These are phyloP conservation scores for Chaitophorus viminalis DNA, from an alignment of 2,888 invertebrate genomes.

Conservation along the genomic window DNA sequence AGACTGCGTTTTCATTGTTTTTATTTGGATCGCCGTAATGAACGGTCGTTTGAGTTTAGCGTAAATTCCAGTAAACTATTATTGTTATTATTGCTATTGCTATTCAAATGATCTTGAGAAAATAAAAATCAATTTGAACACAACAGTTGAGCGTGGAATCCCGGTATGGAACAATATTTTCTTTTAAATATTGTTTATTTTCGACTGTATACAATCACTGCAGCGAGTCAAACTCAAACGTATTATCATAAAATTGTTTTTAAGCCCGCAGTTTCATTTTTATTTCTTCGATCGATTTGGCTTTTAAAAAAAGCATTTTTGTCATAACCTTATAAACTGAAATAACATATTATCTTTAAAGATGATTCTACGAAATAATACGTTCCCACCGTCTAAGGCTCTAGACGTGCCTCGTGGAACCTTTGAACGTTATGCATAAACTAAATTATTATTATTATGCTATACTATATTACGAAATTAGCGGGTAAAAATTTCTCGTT, in stretches of 20 bases:
- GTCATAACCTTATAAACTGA: background rate
- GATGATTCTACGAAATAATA: background rate
- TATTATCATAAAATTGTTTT: constrained; percentile 23
- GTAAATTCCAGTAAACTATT: background rate
- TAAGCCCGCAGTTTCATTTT: background rate
- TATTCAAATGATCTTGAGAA: constrained; percentile 17
- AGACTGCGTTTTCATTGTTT: background rate
- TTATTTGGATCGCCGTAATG: background rate
- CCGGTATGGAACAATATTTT: constrained; percentile 29
- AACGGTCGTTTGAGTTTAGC: background rate
- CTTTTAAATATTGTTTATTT: constrained; percentile 10
- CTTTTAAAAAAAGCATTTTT: background rate
- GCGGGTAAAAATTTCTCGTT: background rate
- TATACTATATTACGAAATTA: background rate
- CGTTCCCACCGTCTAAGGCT: background rate
- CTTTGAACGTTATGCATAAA: background rate
- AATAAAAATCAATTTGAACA: constrained; percentile 21
- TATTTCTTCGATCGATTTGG: background rate
- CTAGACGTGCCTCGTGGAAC: no score
- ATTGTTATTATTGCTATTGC: background rate
- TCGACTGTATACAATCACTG: background rate
- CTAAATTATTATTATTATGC: background rate
- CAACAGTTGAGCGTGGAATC: background rate
- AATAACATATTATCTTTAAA: background rate
- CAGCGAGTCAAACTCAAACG: background rate